These are phyloP conservation scores for Siniperca undulata DNA, from an alignment of 2,797 vertebrate genomes.

Conservation along the genomic window DNA sequence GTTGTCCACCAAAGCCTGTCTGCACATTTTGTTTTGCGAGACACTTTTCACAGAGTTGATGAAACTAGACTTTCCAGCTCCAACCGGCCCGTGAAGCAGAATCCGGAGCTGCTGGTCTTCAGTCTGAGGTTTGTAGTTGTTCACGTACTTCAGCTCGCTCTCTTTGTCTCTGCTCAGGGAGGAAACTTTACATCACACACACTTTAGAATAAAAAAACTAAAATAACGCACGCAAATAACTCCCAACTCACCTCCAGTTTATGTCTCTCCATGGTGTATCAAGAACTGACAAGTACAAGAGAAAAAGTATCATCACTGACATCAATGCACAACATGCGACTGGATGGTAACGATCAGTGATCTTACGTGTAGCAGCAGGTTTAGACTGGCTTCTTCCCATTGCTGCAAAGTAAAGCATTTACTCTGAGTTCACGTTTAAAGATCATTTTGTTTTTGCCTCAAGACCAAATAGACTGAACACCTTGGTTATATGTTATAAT, in stretches of 20 bases:
- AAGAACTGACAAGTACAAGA: slow-evolving; percentile 2
- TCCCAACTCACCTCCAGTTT: slow-evolving; percentile 21
- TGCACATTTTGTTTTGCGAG: background rate
- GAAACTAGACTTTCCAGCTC: slow-evolving; percentile 62
- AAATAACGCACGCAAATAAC: too few species aligned
- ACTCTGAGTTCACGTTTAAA: background rate
- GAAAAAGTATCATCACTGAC: background rate
- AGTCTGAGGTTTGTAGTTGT: background rate
- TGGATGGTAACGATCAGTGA: background rate
- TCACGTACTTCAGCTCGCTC: rapidly evolving
- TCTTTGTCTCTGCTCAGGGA: background rate
- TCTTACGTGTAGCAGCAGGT: background rate
- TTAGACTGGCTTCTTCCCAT: background rate
- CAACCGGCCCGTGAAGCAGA: slow-evolving; percentile 31
- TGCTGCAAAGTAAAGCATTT: background rate
- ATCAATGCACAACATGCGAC: too few species aligned
- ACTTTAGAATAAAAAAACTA: too few species aligned
- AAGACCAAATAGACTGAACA: background rate
- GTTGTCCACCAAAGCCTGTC: rapidly evolving
- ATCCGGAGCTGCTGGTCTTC: slow-evolving; percentile 33
- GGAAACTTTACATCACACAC: background rate
- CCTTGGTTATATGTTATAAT: background rate
- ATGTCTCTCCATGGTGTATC: slow-evolving; percentile 1
- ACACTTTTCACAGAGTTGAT: slow-evolving; percentile 36
- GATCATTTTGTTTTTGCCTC: background rate